Percentiles rank a stretch among this genome's conserved stretches.
Evolutionary conservation across 1,140 invertebrate species (phyloP).

Genomic region (Aradophagus sp.): DNA sequence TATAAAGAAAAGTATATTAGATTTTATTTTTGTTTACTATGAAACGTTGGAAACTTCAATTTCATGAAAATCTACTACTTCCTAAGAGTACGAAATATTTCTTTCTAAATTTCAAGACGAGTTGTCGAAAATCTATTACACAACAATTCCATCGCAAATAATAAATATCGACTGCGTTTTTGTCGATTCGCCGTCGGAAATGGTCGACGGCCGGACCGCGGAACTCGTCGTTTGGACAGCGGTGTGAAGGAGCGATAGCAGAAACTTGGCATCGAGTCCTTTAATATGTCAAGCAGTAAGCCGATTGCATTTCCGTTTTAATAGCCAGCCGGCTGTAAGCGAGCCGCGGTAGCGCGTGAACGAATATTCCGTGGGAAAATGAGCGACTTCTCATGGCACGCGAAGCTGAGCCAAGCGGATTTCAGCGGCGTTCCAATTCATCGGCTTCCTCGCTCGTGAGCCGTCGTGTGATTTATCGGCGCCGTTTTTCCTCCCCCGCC

Average conservation of each 20-base stretch:
- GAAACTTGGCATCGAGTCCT: constrained; percentile 42
- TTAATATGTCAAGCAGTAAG: constrained; percentile 51
- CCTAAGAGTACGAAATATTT: no score
- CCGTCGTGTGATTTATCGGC: constrained; percentile 65
- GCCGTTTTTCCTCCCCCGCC: constrained; percentile 55
- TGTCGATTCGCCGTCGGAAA: no score
- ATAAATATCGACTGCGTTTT: no score
- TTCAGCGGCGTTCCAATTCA: constrained; percentile 61
- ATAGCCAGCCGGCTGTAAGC: constrained; percentile 37
- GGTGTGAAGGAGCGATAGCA: constrained; percentile 39
- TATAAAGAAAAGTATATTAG: no score
- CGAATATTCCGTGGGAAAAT: constrained; percentile 69
- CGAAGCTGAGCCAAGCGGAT: constrained; percentile 55
- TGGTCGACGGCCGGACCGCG: constrained; percentile 30
- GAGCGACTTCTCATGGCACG: constrained; percentile 66
- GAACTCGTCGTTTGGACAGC: constrained; percentile 17
- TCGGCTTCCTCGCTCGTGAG: constrained; percentile 56
- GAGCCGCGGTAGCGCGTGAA: constrained; percentile 53
- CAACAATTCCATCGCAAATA: no score
- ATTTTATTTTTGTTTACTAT: no score
- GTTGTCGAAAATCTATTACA: no score
- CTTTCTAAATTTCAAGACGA: no score
- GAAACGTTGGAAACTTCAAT: no score
- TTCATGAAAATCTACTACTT: no score
- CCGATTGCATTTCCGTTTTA: constrained; percentile 55